A percentile compares a stretch with the other conserved stretches of the same genome.
Conservation (phyloP, 2,888 invertebrate species). For the Epistrophella euchroma region DNA sequence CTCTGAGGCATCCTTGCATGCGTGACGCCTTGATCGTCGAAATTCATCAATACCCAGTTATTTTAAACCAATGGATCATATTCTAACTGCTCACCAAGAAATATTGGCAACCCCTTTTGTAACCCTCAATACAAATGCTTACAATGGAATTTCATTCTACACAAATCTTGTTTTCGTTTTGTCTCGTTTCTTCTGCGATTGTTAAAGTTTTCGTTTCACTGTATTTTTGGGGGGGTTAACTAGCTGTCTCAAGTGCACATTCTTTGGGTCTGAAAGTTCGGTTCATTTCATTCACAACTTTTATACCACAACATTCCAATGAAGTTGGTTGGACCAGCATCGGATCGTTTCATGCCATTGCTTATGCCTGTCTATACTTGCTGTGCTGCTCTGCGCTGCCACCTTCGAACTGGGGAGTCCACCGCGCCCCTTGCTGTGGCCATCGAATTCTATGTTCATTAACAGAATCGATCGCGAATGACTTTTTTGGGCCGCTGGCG, state of each 20-base stretch:
- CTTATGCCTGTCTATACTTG: not conserved
- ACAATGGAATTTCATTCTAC: conserved; percentile 59
- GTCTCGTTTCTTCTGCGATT: conserved; percentile 58
- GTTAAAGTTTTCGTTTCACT: conserved; percentile 66
- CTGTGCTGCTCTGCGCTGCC: not conserved
- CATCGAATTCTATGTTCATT: conserved; percentile 65
- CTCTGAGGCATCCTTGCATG: too few relatives aligned
- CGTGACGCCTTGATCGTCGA: too few relatives aligned
- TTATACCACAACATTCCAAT: conserved; percentile 75
- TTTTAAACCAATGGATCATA: not conserved
- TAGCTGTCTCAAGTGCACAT: conserved; percentile 81
- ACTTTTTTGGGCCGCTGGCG: conserved; percentile 67
- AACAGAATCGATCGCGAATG: conserved; percentile 76
- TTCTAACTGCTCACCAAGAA: not conserved
- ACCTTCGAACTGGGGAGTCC: conserved; percentile 34
- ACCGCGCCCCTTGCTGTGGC: conserved; percentile 13
- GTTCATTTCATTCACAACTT: conserved; percentile 84
- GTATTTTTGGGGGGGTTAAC: conserved; percentile 73
- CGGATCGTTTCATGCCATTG: conserved; percentile 17
- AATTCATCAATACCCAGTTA: not conserved
- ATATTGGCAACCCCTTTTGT: conserved; percentile 1
- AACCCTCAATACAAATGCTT: conserved; percentile 27
- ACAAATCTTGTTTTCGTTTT: conserved; percentile 31
- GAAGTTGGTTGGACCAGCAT: conserved; percentile 58
- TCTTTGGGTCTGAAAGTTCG: conserved; percentile 81